Evolutionary conservation across 2,113 vertebrate genomes (phyloP), one percentile per base, ranked within the genome.

Genomic region (Festucalex cinctus): DNA sequence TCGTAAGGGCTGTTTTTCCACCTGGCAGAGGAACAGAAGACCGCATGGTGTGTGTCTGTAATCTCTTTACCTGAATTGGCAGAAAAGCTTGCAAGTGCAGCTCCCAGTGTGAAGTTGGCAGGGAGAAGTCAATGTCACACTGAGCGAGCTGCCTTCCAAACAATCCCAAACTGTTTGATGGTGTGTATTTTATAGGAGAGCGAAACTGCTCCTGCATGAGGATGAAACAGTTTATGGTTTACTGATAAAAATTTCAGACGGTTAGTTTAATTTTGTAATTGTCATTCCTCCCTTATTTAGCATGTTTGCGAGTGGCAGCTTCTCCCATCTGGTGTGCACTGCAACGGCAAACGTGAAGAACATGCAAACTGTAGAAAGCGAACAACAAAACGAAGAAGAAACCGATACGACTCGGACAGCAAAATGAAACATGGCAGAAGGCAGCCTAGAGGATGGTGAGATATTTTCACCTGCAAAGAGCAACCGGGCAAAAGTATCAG

Each of bases 11-110:
- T 84, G 73, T 84, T 88, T 91, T 91, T 88, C 89, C 87, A 88
- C 78, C 84, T 91, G 90, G 88, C 90, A 86, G 83, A 86, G 75
- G 85, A 92, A 92, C 88, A 93, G 88, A 90, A 88, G 88, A 82
- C 84, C 81, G 88, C 81, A 90, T 92, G 92, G 92, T 93, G 87
- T 87, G 80, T 74, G 83, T 86, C 85, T 91, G 86, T 93, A 92
- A 93, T 93, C 90, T 91, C 83, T 91, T 93, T 93, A 92, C 92
- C 91, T 92, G 89, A 86, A 90, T 90, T 88, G 82, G 83, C 88
- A 83, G 88, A 84, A 78, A 87, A 83, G 84, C 86, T 83, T 85
- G 84, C 82, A 85, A 83, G 81, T 80, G 81, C 85, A 81, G 85
- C 85, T 85, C 80, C 76, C 78, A 83, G 82, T 86, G 88, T 85